Percentiles rank a stretch among this genome's conserved stretches.
phyloP scores from a whole-genome alignment of 2,113 vertebrate genomes.

The Furnarius figulus region DNA sequence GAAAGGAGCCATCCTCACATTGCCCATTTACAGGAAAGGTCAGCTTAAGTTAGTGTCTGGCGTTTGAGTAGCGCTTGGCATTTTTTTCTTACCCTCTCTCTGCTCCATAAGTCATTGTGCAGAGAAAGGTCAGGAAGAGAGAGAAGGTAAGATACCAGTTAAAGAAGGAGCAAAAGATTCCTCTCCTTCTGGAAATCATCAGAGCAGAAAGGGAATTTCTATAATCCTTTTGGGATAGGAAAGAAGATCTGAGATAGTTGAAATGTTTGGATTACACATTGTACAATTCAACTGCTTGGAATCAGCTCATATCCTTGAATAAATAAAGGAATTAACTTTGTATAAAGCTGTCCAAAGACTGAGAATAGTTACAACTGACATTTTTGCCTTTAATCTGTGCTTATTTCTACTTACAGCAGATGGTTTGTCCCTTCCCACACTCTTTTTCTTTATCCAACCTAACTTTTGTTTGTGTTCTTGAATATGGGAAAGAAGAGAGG shows the following conservation, averaged over 20 bases:
- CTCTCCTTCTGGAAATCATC: background rate
- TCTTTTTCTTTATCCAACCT: background rate
- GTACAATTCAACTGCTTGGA: background rate
- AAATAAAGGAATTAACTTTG: slow-evolving; percentile 31
- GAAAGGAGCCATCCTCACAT: background rate
- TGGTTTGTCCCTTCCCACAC: background rate
- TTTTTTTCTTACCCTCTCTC: background rate
- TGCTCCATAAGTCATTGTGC: background rate
- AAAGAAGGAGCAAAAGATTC: slow-evolving; percentile 8
- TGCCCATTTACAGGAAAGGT: background rate
- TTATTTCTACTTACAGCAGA: background rate
- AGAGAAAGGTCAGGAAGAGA: slow-evolving; percentile 42
- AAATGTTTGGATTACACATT: background rate
- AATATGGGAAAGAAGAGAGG: background rate
- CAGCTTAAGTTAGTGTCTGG: background rate
- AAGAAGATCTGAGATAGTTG: background rate
- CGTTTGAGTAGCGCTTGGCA: slow-evolving; percentile 5
- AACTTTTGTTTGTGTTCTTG: background rate
- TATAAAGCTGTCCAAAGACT: background rate
- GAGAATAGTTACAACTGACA: background rate
- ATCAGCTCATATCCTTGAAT: background rate
- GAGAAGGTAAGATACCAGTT: background rate
- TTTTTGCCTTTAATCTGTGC: background rate
- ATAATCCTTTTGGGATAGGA: background rate
- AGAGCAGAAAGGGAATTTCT: background rate